These are phyloP conservation scores for Champsocephalus gunnari DNA, from an alignment of 2,797 vertebrate species.

Conservation along the genomic window DNA sequence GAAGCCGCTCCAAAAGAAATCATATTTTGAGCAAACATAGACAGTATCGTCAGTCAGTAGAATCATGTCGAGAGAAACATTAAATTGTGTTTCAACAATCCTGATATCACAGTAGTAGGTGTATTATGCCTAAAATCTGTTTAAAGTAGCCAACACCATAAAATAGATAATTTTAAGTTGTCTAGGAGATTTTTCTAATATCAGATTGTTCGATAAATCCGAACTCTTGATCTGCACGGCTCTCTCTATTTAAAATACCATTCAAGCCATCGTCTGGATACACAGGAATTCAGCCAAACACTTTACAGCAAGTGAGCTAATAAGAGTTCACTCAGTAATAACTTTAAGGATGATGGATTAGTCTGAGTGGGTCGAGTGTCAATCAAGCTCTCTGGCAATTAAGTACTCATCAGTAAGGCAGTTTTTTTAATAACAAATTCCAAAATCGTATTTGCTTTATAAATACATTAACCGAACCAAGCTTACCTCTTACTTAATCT, in stretches of 20 bases:
- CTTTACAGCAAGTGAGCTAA: background rate
- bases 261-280: background rate
- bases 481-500: background rate
- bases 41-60: background rate
- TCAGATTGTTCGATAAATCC: background rate
- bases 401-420: constrained; percentile 4
- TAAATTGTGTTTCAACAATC: background rate
- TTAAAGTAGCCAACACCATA: background rate
- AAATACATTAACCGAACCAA: too few species aligned
- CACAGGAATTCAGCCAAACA: background rate
- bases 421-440: background rate
- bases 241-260: background rate
- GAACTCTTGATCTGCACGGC: background rate
- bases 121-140: background rate
- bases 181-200: background rate
- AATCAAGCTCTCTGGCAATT: background rate
- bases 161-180: background rate
- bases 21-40: constrained; percentile 22
- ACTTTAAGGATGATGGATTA: background rate
- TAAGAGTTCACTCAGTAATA: background rate
- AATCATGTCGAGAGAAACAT: background rate
- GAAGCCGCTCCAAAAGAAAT: constrained; percentile 13
- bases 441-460: too few species aligned
- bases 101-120: background rate
- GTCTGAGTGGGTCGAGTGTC: background rate